phyloP scores from a whole-genome alignment of 1,140 invertebrate species.

The Halesus radiatus region DNA sequence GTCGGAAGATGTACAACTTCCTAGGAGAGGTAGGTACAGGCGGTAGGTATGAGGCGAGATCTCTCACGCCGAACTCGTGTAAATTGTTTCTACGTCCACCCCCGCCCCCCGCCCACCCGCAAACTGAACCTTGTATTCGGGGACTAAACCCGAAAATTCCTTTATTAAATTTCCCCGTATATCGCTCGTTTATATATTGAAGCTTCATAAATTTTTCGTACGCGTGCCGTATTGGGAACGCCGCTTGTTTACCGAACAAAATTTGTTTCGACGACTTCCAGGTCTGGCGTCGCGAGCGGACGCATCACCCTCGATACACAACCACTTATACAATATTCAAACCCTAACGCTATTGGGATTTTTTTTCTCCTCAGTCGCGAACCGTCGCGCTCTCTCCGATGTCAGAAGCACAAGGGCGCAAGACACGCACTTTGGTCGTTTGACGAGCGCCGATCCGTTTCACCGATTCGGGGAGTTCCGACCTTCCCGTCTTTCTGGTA shows the following conservation, averaged over 20 bases:
- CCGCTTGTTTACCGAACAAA: slow-evolving; percentile 48
- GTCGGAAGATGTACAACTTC: slow-evolving; percentile 1
- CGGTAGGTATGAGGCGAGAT: slow-evolving; percentile 8
- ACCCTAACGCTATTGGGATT: slow-evolving; percentile 51
- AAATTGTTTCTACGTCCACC: slow-evolving; percentile 42
- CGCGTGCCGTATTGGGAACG: slow-evolving; percentile 50
- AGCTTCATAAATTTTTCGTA: slow-evolving; percentile 49
- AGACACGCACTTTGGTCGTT: background rate
- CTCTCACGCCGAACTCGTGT: slow-evolving; percentile 34
- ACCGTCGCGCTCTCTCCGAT: slow-evolving; percentile 39
- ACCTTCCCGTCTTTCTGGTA: slow-evolving; percentile 58
- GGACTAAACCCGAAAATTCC: slow-evolving; percentile 41
- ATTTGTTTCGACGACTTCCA: slow-evolving; percentile 41
- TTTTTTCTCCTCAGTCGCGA: slow-evolving; percentile 41
- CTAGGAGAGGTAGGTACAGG: background rate
- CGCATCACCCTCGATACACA: slow-evolving; percentile 33
- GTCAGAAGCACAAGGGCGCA: slow-evolving; percentile 30
- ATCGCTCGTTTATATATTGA: slow-evolving; percentile 47
- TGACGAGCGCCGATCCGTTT: slow-evolving; percentile 26
- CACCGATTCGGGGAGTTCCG: slow-evolving; percentile 12
- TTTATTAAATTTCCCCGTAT: slow-evolving; percentile 53
- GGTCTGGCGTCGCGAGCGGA: slow-evolving; percentile 17
- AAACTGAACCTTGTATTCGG: slow-evolving; percentile 6
- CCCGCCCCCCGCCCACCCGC: background rate
- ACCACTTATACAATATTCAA: slow-evolving; percentile 57